Base-by-base conservation (phyloP, 2,888 invertebrate genomes). In the Metellina segmentata region DNA sequence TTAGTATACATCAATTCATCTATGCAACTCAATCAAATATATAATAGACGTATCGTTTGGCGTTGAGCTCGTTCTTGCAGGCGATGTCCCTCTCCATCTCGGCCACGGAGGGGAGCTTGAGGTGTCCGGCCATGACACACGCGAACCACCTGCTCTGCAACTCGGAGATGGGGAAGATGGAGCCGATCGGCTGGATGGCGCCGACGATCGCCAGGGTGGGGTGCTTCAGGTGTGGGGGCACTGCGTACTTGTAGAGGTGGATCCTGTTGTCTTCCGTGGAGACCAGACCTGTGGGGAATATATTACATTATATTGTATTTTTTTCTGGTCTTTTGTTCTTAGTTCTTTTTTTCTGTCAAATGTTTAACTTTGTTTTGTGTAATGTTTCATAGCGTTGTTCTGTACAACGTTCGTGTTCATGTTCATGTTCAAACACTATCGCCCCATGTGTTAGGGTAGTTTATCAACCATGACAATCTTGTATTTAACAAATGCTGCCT, bases 151-250 rank as follows among this genome's bases (percentile, higher is more conserved):
- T 94, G 94, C 97, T 97, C 96, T 98, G 98, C 74, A 97, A 95
- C 94, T 98, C 97, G 94, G 97, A 97, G 96, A 97, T 96, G 91
- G 97, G 97, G 94, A 98, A 97, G 0, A 98, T 97, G 7, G 93
- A 61, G 94, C 97, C 97, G 2, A 98, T 97, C 93, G 96, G 97
- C 95, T 96, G 97, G 0, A 97, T 97, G 53, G 98, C 95, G 0
- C 98, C 98, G 75, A 98, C 95, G 93, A 98, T 96, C 87, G 97
- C 97, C 96, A 98, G 96, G 13, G 96, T 96, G 0, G 98, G 98
- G 94, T 97, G 96, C 93, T 96, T 96, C 83, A 98, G 95, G 94
- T 98, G 98, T 9, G 91, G 93, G 61, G 93, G 92, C 70, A 90
- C 69, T 0, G 85, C 71, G 48, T 85, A 92, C 34, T 92, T 93